phyloP scores from a whole-genome alignment of 2,888 invertebrate species.

The Gastrophysa polygoni region DNA sequence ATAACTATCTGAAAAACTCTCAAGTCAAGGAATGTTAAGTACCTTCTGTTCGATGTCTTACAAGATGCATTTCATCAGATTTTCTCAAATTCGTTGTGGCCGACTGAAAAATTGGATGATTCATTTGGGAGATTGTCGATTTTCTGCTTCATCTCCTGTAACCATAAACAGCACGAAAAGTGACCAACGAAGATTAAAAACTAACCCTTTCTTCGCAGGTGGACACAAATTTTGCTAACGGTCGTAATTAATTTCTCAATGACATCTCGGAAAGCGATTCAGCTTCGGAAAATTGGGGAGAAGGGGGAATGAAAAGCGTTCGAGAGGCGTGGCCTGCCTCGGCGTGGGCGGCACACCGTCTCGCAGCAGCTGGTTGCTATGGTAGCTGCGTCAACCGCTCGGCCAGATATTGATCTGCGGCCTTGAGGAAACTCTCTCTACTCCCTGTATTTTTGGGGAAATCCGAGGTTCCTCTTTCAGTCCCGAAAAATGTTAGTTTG shows the following conservation, averaged over 20 bases:
- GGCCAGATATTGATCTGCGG: slow-evolving; percentile 58
- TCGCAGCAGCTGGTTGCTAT: slow-evolving; percentile 66
- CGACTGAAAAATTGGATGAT: no score
- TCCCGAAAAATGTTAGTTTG: slow-evolving; percentile 26
- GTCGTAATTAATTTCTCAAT: slow-evolving; percentile 56
- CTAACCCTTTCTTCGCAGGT: slow-evolving; percentile 39
- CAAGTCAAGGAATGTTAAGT: no score
- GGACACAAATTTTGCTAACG: slow-evolving; percentile 48
- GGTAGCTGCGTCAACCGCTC: slow-evolving; percentile 47
- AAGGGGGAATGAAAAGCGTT: slow-evolving; percentile 15
- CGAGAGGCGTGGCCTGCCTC: slow-evolving; percentile 48
- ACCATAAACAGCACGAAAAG: not conserved
- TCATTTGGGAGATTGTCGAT: no score
- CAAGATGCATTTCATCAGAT: no score
- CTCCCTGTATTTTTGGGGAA: slow-evolving; percentile 36
- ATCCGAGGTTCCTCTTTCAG: slow-evolving; percentile 35
- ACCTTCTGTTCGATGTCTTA: no score
- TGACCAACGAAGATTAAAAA: slow-evolving; percentile 24
- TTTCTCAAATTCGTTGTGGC: no score
- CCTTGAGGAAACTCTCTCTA: slow-evolving; percentile 47
- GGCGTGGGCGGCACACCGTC: slow-evolving; percentile 69
- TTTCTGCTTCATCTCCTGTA: no score
- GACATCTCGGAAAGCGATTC: slow-evolving; percentile 56
- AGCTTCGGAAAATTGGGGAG: slow-evolving; percentile 27
- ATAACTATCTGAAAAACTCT: no score